phyloP scores from a whole-genome alignment of 2,797 vertebrate genomes.

The Passerculus sandwichensis region DNA sequence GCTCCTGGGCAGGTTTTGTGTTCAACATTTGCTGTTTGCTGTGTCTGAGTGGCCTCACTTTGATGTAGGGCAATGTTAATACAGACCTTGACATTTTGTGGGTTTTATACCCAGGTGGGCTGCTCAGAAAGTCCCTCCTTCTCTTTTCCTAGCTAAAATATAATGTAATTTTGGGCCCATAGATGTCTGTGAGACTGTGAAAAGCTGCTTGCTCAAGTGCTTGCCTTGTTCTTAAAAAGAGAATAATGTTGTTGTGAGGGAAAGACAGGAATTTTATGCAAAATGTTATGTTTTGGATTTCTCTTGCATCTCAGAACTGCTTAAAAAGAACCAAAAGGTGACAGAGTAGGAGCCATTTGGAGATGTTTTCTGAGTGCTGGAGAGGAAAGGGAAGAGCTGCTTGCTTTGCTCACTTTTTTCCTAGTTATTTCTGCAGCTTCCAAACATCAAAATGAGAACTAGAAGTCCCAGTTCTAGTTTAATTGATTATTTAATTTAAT shows the following conservation, averaged over 20 bases:
- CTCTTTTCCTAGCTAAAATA: background rate
- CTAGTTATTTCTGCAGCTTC: constrained; percentile 6
- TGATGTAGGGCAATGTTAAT: background rate
- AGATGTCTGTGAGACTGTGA: background rate
- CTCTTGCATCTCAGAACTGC: background rate
- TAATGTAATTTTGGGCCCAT: background rate
- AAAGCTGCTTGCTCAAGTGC: background rate
- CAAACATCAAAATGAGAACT: background rate
- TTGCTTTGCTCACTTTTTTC: background rate
- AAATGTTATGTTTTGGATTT: background rate
- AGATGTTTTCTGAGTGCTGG: background rate
- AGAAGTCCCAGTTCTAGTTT: background rate
- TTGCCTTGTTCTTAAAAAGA: background rate
- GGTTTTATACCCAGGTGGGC: background rate
- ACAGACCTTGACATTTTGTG: background rate
- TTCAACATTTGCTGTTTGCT: background rate
- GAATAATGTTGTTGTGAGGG: background rate
- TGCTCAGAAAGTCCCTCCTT: background rate
- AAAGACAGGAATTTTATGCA: background rate
- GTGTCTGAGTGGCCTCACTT: background rate
- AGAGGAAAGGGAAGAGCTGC: background rate
- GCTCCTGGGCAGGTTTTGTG: background rate
- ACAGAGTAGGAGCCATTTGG: background rate
- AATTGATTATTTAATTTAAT: background rate
- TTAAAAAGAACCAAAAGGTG: background rate